Conservation (phyloP, 2,113 vertebrate species). For the Gallinago paraguaiae region DNA sequence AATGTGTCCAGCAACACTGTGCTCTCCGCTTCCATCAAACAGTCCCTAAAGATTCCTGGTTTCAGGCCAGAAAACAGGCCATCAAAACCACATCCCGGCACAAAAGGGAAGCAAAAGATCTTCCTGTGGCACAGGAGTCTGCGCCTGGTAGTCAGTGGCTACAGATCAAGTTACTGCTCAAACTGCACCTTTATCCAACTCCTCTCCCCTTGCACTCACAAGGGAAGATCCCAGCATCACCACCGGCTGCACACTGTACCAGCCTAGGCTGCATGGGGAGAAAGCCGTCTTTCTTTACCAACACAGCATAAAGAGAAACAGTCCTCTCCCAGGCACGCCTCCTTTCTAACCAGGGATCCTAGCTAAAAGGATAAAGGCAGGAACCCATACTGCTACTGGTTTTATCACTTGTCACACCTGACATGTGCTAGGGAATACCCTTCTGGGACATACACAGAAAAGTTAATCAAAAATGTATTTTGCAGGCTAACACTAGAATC, state of each 20-base stretch:
- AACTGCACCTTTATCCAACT: not conserved
- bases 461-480: not conserved
- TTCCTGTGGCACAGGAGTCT: not conserved
- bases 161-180: not conserved
- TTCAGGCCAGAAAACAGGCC: not conserved
- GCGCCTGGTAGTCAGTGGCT: not conserved
- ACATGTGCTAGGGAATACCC: not conserved
- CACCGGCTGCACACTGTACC: fast-evolving
- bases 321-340: not conserved
- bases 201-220: not conserved
- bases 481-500: not conserved
- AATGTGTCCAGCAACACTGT: not conserved
- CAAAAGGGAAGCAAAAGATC: not conserved
- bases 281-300: not conserved
- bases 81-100: not conserved
- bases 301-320: not conserved
- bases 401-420: not conserved
- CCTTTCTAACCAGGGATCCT: not conserved
- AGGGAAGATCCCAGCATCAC: not conserved
- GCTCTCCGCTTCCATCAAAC: not conserved
- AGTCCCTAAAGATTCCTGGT: not conserved
- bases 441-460: not conserved
- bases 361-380: not conserved
- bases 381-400: not conserved
- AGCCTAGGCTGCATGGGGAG: not conserved